These are phyloP conservation scores for Chloroceryle aenea DNA, from an alignment of 2,113 vertebrate genomes.

Conservation along the genomic window DNA sequence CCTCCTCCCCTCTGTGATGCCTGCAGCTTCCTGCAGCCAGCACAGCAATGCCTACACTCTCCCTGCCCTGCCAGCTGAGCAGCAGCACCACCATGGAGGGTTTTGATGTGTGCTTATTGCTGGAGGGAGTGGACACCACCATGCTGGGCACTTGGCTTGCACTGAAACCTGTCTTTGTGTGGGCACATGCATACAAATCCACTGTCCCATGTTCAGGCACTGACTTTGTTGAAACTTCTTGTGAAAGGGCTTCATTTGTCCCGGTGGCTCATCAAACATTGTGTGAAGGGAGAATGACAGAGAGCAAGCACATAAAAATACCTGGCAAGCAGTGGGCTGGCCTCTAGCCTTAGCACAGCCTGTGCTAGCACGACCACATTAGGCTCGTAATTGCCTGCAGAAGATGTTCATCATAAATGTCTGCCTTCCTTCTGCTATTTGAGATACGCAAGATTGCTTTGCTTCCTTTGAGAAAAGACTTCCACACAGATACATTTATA, in stretches of 20 bases:
- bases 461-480: neutral
- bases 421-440: neutral
- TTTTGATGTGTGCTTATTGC: neutral
- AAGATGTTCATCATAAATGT: neutral
- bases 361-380: neutral
- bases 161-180: neutral
- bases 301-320: neutral
- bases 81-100: fast-evolving
- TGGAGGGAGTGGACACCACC: neutral
- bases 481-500: neutral
- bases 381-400: fast-evolving
- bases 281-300: neutral
- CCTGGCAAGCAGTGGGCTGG: neutral
- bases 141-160: fast-evolving
- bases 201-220: no score
- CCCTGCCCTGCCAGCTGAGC: neutral
- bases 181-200: fast-evolving
- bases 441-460: neutral
- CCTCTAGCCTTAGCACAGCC: neutral
- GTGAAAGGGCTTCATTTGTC: neutral
- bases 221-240: neutral
- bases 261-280: neutral
- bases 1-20: neutral
- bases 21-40: neutral
- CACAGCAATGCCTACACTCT: neutral